Conservation (phyloP, 2,797 vertebrate species). For the Lemur catta region DNA sequence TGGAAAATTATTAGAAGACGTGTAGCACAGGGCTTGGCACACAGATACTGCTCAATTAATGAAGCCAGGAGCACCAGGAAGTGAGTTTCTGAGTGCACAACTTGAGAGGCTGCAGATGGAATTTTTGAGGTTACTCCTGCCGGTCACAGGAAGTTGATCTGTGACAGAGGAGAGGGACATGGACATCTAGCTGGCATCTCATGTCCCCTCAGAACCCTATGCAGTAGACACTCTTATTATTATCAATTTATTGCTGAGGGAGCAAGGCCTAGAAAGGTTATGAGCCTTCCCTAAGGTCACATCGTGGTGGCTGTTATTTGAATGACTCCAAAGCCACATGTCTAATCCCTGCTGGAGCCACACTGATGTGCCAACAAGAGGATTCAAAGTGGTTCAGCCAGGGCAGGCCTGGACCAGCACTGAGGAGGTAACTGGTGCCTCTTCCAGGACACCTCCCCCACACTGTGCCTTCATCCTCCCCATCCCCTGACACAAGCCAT, state of each 20-base stretch:
- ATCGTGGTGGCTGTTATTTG: background rate
- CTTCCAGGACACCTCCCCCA: background rate
- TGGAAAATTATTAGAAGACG: background rate
- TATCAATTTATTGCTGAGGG: background rate
- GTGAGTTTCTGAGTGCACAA: background rate
- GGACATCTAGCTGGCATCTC: background rate
- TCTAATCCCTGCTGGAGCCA: background rate
- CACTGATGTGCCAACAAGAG: background rate
- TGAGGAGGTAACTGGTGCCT: background rate
- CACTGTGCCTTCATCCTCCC: background rate
- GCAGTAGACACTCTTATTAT: background rate
- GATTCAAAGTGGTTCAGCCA: background rate
- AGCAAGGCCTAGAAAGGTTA: background rate
- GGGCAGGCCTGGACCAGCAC: background rate
- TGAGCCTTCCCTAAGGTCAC: background rate
- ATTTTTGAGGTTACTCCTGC: slow-evolving; percentile 5
- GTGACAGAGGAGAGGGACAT: background rate
- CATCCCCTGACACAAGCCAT: background rate
- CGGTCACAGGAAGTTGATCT: background rate
- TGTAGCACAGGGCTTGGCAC: background rate
- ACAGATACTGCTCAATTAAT: background rate
- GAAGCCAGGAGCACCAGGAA: background rate
- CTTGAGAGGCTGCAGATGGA: slow-evolving; percentile 3
- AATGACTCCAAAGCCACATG: background rate
- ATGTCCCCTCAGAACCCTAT: background rate